Base-by-base conservation (phyloP, 2,888 invertebrate genomes). In the Metopia argyrocephala region DNA sequence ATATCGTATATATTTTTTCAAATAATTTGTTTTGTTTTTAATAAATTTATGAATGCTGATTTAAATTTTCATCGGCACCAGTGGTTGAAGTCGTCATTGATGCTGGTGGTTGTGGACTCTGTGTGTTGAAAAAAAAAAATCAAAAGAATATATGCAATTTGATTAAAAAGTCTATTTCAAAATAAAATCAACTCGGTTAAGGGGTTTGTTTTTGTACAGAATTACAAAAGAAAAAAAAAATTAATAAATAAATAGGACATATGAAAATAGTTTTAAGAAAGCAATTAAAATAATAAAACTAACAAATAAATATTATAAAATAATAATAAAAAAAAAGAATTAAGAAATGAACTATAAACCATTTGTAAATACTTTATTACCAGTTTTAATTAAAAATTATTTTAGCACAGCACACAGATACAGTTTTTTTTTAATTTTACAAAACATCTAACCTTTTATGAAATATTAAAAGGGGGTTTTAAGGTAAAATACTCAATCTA, bases 41-140 rank as follows among this genome's bases (percentile, higher is more conserved):
- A 64, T 66, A 74, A 84, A 84, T 88, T 89, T 89, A 88, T 86
- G 87, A 87, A 86, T 90, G 90, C 86, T 94, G 93, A 91, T 94
- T 94, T 91, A 94, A 92, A 92, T 94, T 94, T 90, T 94, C 94
- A 89, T 95, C 95, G 86, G 94, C 90, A 93, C 93, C 88, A 93
- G 93, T 87, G 91, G 91, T 89, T 91, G 92, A 89, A 91, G 90
- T 89, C 88, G 89, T 90, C 90, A 89, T 86, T 90, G 90, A 86
- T 84, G 92, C 92, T 88, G 94, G 79, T 88, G 94, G 94, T 89
- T 93, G 91, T 87, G 94, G 94, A 91, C 94, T 94, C 95, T 95
- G 92, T 91, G 90, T 86, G 74, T 88, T 84, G 86, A 87, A 85
- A 82, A 84, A 78, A 85, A 83, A 79, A 69, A 73, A 82, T 73